Evolutionary conservation across 2,888 invertebrate genomes (phyloP).

Genomic region (Polia nebulosa): DNA sequence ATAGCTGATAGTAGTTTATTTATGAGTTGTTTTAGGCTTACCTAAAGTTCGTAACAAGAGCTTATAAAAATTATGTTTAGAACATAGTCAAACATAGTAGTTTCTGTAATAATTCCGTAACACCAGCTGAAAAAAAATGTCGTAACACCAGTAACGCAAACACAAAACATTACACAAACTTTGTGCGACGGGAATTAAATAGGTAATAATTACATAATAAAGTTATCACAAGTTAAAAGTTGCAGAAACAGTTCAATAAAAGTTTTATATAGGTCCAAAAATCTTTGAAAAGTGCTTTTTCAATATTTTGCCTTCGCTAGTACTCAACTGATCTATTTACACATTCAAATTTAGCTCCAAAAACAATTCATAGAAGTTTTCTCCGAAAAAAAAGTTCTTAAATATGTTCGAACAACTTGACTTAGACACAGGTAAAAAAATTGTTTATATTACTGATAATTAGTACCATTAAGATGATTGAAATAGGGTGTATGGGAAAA

Average conservation of each 20-base stretch:
- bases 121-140: background rate
- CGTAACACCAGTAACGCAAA: too few species aligned
- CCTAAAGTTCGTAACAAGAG: background rate
- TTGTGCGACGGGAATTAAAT: too few species aligned
- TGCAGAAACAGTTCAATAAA: too few species aligned
- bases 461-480: background rate
- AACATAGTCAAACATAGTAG: background rate
- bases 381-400: background rate
- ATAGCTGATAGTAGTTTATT: background rate
- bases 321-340: background rate
- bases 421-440: background rate
- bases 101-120: background rate
- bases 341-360: background rate
- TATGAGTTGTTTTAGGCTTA: background rate
- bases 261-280: too few species aligned
- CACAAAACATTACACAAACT: too few species aligned
- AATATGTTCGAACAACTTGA: background rate
- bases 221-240: too few species aligned
- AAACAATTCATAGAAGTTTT: slow-evolving; percentile 8
- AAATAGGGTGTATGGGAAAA: slow-evolving; percentile 15
- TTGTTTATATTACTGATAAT: background rate
- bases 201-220: too few species aligned
- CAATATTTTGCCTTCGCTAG: background rate
- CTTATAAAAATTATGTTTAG: background rate
- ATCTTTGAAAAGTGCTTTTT: background rate